Evolutionary conservation across 1,140 invertebrate genomes (phyloP).

Genomic region (Antheraea mylitta): DNA sequence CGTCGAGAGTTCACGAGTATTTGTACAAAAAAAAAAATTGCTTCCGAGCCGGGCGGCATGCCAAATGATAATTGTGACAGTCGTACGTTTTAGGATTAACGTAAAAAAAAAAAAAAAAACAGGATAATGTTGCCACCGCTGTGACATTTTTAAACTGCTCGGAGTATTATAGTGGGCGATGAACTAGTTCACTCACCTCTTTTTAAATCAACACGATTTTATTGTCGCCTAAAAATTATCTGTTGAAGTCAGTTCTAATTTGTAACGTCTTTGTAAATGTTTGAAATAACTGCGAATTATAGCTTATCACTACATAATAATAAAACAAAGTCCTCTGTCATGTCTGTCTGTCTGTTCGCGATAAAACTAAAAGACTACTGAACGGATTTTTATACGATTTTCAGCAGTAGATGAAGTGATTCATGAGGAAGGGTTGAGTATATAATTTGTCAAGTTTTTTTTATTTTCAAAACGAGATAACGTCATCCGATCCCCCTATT

Average conservation of each 20-base stretch:
- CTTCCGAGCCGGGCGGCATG: conserved; percentile 4
- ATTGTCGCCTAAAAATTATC: neutral
- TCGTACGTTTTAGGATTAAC: conserved; percentile 3
- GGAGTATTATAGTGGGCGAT: neutral
- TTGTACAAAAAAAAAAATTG: conserved; percentile 4
- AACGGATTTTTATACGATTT: too few relatives aligned
- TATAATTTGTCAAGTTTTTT: too few relatives aligned
- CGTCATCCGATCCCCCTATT: too few relatives aligned
- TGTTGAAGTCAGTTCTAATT: neutral
- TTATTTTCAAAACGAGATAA: too few relatives aligned
- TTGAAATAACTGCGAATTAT: too few relatives aligned
- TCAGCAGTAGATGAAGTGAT: too few relatives aligned
- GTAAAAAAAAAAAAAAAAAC: neutral
- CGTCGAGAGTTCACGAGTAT: conserved; percentile 5
- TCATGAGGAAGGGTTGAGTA: too few relatives aligned
- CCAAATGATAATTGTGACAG: conserved; percentile 9
- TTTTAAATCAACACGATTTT: neutral
- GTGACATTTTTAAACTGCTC: neutral
- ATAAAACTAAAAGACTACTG: too few relatives aligned
- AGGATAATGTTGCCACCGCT: neutral
- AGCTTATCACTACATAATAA: too few relatives aligned
- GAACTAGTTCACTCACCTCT: neutral
- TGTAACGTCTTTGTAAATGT: neutral
- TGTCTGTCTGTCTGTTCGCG: too few relatives aligned
- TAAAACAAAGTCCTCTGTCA: too few relatives aligned